Evolutionary conservation across 1,140 invertebrate genomes (phyloP), one percentile per base, ranked within the genome.

Genomic region (Leucophenga varia): DNA sequence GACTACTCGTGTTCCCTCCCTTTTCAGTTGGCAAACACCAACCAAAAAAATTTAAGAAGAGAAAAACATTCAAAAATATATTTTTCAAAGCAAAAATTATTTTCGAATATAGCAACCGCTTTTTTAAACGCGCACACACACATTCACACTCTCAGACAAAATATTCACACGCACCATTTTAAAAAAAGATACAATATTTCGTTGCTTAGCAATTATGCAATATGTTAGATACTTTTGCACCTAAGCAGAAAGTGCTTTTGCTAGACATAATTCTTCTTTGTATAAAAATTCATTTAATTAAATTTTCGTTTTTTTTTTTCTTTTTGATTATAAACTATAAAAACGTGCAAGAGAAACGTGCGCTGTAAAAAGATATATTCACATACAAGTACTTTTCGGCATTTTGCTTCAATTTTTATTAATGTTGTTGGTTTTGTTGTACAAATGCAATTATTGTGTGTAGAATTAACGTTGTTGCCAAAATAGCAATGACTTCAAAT

Each of bases 341-440:
- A 25, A 25, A 25, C 5, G 5, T 6, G 10, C 22, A 25, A 25
- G 10, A 25, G 10, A 25, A 25, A 25, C n/a, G n/a, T n/a, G n/a
- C n/a, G n/a, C n/a, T n/a, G n/a, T n/a, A n/a, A 25, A 25, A 25
- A 5, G 10, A 25, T 25, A 6, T 25, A 5, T 49, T 42, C 49
- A 68, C 63, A 68, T 63, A 67, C 63, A 67, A 55, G 59, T 57
- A 59, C 49, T 48, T 48, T 47, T 65, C 63, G 61, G 67, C 61
- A 65, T 65, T 67, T 60, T 54, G 48, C 18, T 46, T 5, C 22
- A 6, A 6, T 10, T 25, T 25, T 10, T 25, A n/a, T 25, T 25
- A 6, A 10, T 25, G 22, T 25, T 25, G 22, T 25, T 25, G 10
- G 5, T 10, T 25, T 25, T 6, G 22, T 10, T 10, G 22, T 6